Evolutionary conservation across 1,140 invertebrate species (phyloP).

Genomic region (Caerostris darwini): DNA sequence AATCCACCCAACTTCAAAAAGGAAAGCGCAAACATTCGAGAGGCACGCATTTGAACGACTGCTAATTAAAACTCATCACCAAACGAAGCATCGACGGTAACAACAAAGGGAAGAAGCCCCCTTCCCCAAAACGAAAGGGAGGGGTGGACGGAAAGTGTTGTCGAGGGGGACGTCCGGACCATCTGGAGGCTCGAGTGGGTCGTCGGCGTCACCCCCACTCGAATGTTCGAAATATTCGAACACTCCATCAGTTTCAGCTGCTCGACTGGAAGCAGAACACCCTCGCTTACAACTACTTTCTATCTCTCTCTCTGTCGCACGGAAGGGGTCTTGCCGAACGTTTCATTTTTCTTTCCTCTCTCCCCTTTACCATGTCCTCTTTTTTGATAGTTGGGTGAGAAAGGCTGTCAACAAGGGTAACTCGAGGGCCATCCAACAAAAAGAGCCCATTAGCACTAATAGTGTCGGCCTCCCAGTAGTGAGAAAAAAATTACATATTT

Average conservation of each 20-base stretch:
- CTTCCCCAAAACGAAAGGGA: not conserved
- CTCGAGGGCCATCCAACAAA: not conserved
- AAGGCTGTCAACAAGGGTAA: not conserved
- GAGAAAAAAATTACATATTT: no score
- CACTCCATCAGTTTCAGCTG: slow-evolving; percentile 10
- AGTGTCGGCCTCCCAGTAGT: not conserved
- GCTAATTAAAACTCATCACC: slow-evolving; percentile 8
- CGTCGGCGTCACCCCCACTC: not conserved
- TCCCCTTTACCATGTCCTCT: not conserved
- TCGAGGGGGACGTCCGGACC: not conserved
- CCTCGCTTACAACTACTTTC: slow-evolving; percentile 6
- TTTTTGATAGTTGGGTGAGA: not conserved
- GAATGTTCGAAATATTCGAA: not conserved
- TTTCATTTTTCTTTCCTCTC: not conserved
- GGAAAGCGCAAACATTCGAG: not conserved
- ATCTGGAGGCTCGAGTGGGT: not conserved
- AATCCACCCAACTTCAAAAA: not conserved
- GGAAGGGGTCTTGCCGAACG: not conserved
- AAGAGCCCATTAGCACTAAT: not conserved
- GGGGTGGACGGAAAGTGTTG: not conserved
- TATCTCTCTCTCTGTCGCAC: not conserved
- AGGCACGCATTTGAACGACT: not conserved
- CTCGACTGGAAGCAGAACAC: not conserved
- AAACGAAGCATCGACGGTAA: not conserved
- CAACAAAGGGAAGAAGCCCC: not conserved